Base-by-base conservation (phyloP, 2,797 vertebrate genomes). In the Centropyge bicolor region DNA sequence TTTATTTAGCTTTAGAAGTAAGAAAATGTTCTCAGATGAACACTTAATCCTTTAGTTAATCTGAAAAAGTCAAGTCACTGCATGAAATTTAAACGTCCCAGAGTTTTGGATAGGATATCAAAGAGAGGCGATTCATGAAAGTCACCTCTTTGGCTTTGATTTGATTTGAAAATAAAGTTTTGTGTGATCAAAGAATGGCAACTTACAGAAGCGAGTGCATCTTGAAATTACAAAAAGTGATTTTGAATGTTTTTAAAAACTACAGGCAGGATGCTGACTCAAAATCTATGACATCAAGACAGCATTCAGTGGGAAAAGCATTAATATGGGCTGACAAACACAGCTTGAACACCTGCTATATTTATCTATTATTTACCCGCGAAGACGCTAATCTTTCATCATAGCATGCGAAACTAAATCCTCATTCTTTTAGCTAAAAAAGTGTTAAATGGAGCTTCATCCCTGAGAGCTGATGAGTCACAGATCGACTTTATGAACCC, bases 391-490 rank as follows among this genome's bases (percentile, higher is more conserved):
- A 74, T 56, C 46, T 51, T 62, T 31, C 48, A 43, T 43, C 45
- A 49, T 4, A 17, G 17, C 13, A 5, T 3, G 40, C 22, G 0
- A 40, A 70, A 41, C 20, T 45, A 20, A 65, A 68, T 41, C 54
- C 38, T 55, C 40, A 22, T 66, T 57, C 19, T 60, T 45, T 66
- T 38, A 56, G 41, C 5, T 57, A 2, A 45, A 72, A 60, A 59
- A 40, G 3, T 11, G 8, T 22, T 17, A 35, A 69, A 43, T 12
- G 5, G 3, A 66, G 54, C 22, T 70, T 66, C 59, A 66, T 78
- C 52, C 43, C 20, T 8, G 49, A 71, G 71, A 74, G 69, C 66
- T 11, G 63, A 77, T 74, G 78, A 81, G 67, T 87, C 79, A 81
- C 68, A 77, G 7, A 70, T 27, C 9, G 13, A 76, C 59, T 77